Conservation (phyloP, 2,113 vertebrate species). For the Casuarius casuarius region DNA sequence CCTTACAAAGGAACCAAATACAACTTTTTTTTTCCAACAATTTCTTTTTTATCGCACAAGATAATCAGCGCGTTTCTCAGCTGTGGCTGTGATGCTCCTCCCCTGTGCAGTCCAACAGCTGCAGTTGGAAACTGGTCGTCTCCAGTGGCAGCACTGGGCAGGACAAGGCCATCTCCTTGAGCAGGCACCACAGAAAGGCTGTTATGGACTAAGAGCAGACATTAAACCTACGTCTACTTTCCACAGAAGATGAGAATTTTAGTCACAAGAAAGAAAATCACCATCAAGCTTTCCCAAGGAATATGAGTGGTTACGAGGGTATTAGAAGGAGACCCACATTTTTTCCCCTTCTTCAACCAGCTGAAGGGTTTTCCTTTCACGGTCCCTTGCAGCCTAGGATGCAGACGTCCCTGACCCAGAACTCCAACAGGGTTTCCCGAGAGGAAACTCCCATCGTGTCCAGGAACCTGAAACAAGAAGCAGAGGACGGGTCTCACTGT, state of each 20-base stretch:
- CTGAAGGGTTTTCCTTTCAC: neutral
- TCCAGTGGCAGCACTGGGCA: neutral
- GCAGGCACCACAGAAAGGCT: neutral
- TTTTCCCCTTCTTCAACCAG: neutral
- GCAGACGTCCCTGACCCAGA: conserved; percentile 36
- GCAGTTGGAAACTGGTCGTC: neutral
- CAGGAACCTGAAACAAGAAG: conserved; percentile 63
- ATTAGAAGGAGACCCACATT: neutral
- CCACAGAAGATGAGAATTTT: neutral
- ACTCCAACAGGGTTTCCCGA: conserved; percentile 53
- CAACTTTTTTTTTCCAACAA: neutral
- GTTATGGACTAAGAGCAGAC: neutral
- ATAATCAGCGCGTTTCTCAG: neutral
- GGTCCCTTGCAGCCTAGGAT: conserved; percentile 35
- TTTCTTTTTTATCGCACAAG: neutral
- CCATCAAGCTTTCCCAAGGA: neutral
- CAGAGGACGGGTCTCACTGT: neutral
- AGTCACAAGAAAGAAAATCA: neutral
- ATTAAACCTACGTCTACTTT: neutral
- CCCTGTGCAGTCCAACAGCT: neutral
- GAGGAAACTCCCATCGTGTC: conserved; percentile 54
- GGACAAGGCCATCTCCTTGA: neutral
- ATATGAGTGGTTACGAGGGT: neutral
- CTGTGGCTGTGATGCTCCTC: neutral
- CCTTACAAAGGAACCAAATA: neutral